These are phyloP conservation scores for Pampus argenteus DNA, from an alignment of 2,797 vertebrate genomes.

Conservation along the genomic window DNA sequence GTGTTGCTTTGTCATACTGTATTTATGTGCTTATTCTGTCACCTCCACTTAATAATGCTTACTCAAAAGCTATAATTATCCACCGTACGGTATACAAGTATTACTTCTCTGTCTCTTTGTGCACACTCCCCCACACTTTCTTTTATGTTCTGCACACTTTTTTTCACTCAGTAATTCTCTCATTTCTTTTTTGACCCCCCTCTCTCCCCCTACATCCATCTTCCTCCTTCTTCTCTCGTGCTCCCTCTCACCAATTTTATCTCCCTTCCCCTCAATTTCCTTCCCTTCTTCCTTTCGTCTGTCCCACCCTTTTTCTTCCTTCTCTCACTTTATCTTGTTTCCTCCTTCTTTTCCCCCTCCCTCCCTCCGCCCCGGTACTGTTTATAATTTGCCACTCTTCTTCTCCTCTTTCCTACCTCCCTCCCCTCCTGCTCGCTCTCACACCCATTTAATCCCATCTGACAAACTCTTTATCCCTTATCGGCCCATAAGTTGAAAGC, in stretches of 20 bases:
- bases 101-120: conserved; percentile 22
- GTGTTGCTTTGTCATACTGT: conserved; percentile 63
- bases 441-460: conserved; percentile 47
- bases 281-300: conserved; percentile 48
- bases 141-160: conserved; percentile 19
- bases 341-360: conserved; percentile 48
- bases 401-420: conserved; percentile 45
- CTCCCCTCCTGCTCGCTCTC: conserved; percentile 18
- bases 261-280: conserved; percentile 71
- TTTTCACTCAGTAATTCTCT: conserved; percentile 9
- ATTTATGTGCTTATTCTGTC: conserved; percentile 63
- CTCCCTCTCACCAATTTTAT: conserved; percentile 59
- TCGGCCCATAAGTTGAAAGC: conserved; percentile 59
- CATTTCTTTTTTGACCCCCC: conserved; percentile 5
- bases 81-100: conserved; percentile 31
- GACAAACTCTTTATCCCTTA: conserved; percentile 56
- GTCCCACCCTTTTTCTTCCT: conserved; percentile 54
- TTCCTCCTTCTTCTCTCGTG: not conserved
- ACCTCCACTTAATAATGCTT: conserved; percentile 61
- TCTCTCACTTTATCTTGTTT: conserved; percentile 67
- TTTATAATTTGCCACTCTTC: conserved; percentile 58
- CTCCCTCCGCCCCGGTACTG: conserved; percentile 32
- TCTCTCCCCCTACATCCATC: not conserved
- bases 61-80: conserved; percentile 69
- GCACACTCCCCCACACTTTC: conserved; percentile 19